phyloP scores from a whole-genome alignment of 1,140 invertebrate species.

The Apocrypta bakeri region DNA sequence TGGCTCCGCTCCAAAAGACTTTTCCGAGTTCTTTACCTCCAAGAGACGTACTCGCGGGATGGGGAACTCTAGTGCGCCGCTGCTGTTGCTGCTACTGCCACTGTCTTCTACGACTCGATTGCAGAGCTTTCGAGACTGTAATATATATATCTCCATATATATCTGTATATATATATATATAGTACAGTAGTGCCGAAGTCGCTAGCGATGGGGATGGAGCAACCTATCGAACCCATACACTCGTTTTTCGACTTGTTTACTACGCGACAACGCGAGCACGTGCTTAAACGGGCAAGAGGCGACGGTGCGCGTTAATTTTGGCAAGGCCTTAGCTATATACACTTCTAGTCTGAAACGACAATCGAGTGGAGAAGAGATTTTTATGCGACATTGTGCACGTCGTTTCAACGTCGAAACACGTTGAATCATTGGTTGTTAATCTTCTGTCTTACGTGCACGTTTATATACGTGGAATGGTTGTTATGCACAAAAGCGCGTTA shows the following conservation, averaged over 20 bases:
- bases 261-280: neutral
- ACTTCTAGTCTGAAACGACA: no score
- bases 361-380: neutral
- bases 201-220: neutral
- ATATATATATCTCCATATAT: no score
- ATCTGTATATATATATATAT: neutral
- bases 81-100: neutral
- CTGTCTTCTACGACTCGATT: neutral
- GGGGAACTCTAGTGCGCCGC: neutral
- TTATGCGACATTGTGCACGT: neutral
- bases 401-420: neutral
- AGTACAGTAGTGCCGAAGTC: neutral
- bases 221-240: neutral
- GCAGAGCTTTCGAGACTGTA: neutral
- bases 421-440: neutral
- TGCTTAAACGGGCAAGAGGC: neutral
- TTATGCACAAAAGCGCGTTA: no score
- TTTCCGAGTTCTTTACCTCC: slow-evolving; percentile 49
- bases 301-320: slow-evolving; percentile 16
- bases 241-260: slow-evolving; percentile 43
- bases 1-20: slow-evolving; percentile 60
- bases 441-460: neutral
- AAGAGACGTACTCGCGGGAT: neutral
- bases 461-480: no score
- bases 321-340: neutral